phyloP scores from a whole-genome alignment of 1,140 invertebrate genomes.

The Drosophila seguyi region DNA sequence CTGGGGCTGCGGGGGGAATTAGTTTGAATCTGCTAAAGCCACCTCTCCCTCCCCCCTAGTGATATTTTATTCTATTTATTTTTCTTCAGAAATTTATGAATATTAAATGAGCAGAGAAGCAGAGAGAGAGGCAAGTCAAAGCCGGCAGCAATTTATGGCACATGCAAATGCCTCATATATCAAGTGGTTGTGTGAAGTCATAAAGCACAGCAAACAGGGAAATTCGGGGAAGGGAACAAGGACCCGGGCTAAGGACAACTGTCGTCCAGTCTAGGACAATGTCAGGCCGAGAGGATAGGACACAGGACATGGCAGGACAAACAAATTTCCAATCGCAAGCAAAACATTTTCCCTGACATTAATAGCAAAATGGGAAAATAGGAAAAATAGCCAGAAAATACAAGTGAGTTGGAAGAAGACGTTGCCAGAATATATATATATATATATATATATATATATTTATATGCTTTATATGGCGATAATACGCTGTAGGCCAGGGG shows the following conservation, averaged over 20 bases:
- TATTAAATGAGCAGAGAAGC: constrained; percentile 70
- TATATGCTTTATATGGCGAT: constrained; percentile 65
- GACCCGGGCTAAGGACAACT: constrained; percentile 28
- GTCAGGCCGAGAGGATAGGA: constrained; percentile 29
- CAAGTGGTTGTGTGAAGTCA: constrained; percentile 70
- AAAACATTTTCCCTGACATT: constrained; percentile 78
- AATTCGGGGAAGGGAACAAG: not conserved
- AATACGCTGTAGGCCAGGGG: constrained; percentile 39
- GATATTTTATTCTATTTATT: constrained; percentile 50
- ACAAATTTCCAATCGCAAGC: constrained; percentile 80
- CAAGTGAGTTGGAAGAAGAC: constrained; percentile 5
- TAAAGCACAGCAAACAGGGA: constrained; percentile 50
- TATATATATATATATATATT: constrained; percentile 11
- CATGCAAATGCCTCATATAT: constrained; percentile 82
- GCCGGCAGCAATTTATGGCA: constrained; percentile 72
- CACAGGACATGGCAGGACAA: constrained; percentile 62
- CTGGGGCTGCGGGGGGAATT: constrained; percentile 56
- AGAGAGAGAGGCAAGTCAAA: constrained; percentile 19
- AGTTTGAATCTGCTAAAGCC: constrained; percentile 41
- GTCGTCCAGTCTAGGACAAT: constrained; percentile 49
- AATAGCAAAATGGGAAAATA: constrained; percentile 69
- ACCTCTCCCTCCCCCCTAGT: not conserved
- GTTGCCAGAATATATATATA: constrained; percentile 3
- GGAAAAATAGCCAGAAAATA: constrained; percentile 16
- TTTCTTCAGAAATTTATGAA: constrained; percentile 75